Base-by-base conservation (phyloP, 2,113 vertebrate genomes). In the Apistogramma diplotaenia region DNA sequence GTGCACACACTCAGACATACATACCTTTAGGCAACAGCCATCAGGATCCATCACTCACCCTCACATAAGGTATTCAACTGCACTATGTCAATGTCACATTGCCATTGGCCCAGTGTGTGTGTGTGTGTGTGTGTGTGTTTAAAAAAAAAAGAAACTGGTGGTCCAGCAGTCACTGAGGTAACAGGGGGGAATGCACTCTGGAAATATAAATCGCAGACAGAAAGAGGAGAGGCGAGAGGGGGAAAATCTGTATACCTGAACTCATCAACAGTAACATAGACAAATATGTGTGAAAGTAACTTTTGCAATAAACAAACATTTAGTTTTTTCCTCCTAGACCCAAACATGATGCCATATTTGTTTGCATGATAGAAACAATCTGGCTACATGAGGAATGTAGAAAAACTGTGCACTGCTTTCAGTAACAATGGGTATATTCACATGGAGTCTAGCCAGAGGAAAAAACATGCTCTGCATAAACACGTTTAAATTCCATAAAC, bases 11-110 rank as follows among this genome's bases (percentile, higher is more conserved):
- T 72, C 77, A 82, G 51, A 65, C 62, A 78, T 84, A 80, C 72
- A 79, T 33, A 74, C 58, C 81, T 84, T 43, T 25, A 61, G 85
- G 79, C 76, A 73, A 61, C 76, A 83, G 72, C 79, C 84, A 82
- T 85, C 84, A 71, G 82, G 70, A 67, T 40, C 87, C 86, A 91
- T 91, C 90, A 85, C 67, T 91, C 86, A 89, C 65, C 53, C 78
- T 87, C 88, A 85, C 85, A 88, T 89, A 82, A 87, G 85, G 80
- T 89, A 85, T 90, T 89, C 89, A 86, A n/a, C 83, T 81, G 79
- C 82, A 86, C 76, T 90, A 59, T 78, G 79, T 92, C 89, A 92
- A 78, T 87, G 89, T 86, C 87, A 89, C 74, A 57, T 78, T 82
- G 89, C 91, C 86, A 91, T 43, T 88, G 83, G 76, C 35, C 56